Evolutionary conservation across 2,888 invertebrate genomes (phyloP), one percentile per base, ranked within the genome.

Genomic region (Lepetodrilus schrolli): DNA sequence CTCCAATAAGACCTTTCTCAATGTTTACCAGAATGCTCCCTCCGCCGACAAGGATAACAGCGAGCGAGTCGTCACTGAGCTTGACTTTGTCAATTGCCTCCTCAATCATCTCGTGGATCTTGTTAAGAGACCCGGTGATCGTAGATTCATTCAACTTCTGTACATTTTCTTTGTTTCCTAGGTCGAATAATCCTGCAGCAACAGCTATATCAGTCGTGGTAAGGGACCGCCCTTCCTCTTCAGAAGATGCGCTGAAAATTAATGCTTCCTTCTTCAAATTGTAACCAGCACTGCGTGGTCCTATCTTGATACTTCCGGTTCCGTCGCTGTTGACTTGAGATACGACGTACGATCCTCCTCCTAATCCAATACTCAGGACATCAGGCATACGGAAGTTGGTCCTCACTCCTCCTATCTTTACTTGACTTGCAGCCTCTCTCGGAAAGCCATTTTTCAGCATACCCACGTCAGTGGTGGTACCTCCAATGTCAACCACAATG

Each of bases 341-440:
- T 13, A 36, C 66, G 4, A 89, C 85, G 47, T 88, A 83, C 0
- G 90, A 89, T 0, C 90, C 90, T 4, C 90, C 90, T 0, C 90
- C 90, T 5, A 90, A 80, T n/a, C 87, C 88, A 26, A 89, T 85
- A 74, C 87, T 87, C 2, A 83, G 66, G 0, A 87, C 86, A 74
- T 89, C 88, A 2, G 90, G 88, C 87, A 89, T 88, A 4, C 85
- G 78, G 75, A 90, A 88, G 71, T 88, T 88, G 0, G 88, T 89
- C 36, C 82, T 74, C 0, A 89, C 86, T 20, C 86, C 87, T 2
- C 83, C 88, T 4, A 89, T 82, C 48, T 77, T 81, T 4, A 87
- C 83, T 66, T 84, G 80, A 0, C 81, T 78, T 5, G 85, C 79
- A 2, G 89, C 86, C 49, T 87, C 84, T 69, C 87, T 76, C 0